Evolutionary conservation across 2,888 invertebrate species (phyloP).

Genomic region (Malthinus flaveolus): DNA sequence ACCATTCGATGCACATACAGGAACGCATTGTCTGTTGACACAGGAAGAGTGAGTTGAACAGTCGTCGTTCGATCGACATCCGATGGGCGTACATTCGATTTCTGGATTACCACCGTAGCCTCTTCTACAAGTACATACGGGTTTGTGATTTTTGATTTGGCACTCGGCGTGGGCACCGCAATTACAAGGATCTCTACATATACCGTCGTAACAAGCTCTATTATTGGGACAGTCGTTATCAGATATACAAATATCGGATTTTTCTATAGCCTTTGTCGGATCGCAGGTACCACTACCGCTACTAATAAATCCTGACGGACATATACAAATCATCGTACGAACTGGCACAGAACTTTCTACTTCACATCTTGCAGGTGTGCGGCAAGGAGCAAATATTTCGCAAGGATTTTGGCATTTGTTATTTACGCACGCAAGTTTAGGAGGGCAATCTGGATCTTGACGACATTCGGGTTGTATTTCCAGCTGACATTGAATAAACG

Average conservation of each 20-base stretch:
- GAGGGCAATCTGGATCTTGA: slow-evolving; percentile 80
- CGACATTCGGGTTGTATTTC: slow-evolving; percentile 76
- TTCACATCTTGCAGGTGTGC: slow-evolving; percentile 76
- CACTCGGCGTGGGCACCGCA: slow-evolving; percentile 87
- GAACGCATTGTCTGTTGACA: slow-evolving; percentile 78
- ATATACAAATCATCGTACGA: slow-evolving; percentile 86
- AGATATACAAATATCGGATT: slow-evolving; percentile 69
- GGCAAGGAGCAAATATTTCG: slow-evolving; percentile 74
- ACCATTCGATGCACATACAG: slow-evolving; percentile 74
- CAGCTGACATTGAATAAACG: slow-evolving; percentile 78
- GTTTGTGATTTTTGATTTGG: slow-evolving; percentile 81
- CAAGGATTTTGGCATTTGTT: slow-evolving; percentile 85
- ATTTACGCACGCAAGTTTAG: slow-evolving; percentile 78
- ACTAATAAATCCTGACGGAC: slow-evolving; percentile 86
- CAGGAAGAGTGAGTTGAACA: slow-evolving; percentile 85
- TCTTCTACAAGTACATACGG: slow-evolving; percentile 81
- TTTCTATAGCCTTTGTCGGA: slow-evolving; percentile 64
- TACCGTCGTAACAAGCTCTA: slow-evolving; percentile 76
- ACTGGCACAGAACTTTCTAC: slow-evolving; percentile 82
- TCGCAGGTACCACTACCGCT: slow-evolving; percentile 81
- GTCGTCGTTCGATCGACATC: slow-evolving; percentile 74
- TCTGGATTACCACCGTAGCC: slow-evolving; percentile 87
- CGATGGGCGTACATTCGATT: slow-evolving; percentile 74
- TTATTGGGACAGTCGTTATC: slow-evolving; percentile 80
- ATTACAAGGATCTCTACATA: slow-evolving; percentile 83